phyloP scores from a whole-genome alignment of 2,797 vertebrate genomes.

The Petrocephalus sullivani region DNA sequence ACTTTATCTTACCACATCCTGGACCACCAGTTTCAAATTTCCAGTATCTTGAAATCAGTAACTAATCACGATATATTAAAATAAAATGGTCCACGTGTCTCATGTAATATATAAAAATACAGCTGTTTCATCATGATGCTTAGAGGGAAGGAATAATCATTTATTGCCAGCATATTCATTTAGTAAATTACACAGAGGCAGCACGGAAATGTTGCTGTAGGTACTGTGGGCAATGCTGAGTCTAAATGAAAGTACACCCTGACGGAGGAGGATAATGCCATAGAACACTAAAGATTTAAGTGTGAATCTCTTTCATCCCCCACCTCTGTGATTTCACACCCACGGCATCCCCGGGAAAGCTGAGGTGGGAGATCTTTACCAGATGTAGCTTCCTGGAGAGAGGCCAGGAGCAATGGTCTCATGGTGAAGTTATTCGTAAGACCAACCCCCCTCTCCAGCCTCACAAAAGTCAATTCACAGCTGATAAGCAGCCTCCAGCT shows the following conservation, averaged over 20 bases:
- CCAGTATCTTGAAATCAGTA: background rate
- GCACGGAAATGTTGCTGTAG: background rate
- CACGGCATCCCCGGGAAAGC: conserved; percentile 12
- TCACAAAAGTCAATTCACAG: conserved; percentile 12
- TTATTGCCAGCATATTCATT: background rate
- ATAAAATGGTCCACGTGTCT: background rate
- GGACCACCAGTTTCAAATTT: background rate
- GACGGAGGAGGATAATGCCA: background rate
- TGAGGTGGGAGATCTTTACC: conserved; percentile 55
- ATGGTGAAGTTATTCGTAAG: conserved; percentile 67
- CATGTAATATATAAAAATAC: background rate
- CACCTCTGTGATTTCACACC: background rate
- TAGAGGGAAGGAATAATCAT: background rate
- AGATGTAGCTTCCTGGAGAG: conserved; percentile 63
- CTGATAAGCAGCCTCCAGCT: background rate
- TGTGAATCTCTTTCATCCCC: background rate
- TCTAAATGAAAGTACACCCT: background rate
- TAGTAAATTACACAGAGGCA: background rate
- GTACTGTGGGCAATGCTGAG: background rate
- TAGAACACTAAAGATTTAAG: conserved; percentile 3
- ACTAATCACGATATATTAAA: background rate
- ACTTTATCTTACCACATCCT: background rate
- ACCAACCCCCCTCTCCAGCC: conserved; percentile 42
- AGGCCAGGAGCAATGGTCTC: conserved; percentile 63
- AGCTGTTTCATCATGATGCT: background rate